Base-by-base conservation (phyloP, 2,888 invertebrate genomes). In the Volucella inflata region DNA sequence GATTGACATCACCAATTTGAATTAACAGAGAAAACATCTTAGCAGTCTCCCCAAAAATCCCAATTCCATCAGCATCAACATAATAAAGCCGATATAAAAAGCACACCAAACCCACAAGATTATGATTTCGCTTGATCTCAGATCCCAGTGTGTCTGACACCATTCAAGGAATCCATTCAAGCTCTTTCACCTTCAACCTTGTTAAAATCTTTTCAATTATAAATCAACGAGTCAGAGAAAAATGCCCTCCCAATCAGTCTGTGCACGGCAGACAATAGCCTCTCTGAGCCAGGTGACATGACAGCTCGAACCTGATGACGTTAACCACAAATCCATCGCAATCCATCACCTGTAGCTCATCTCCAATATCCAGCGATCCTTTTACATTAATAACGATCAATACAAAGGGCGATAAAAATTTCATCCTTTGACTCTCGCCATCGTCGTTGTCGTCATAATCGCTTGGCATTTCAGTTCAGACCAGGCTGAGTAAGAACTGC, bases 161-260 rank as follows among this genome's bases (percentile, higher is more conserved):
- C 44, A 62, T 53, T 57, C 62, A 51, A 59, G 14, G 59, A 46
- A 55, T 42, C 44, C 64, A 68, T 78, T 79, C 70, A 76, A 74
- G 55, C 59, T 80, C 77, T 70, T 68, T 87, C 87, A 87, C 87
- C 82, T 87, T 87, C 82, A 87, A 87, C 87, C 87, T 87, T 82
- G 87, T 87, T 87, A 87, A 87, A 78, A 78, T 65, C 82, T 87
- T 87, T 87, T 87, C 87, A 87, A 82, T 87, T 87, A 87, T 87
- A 81, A 78, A 81, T 82, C 87, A 87, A 81, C 71, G 76, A 85
- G 80, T 30, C 30, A 60, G 65, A 44, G 57, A 71, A 68, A 62
- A 67, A 77, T 57, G 53, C 67, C 38, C 72, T 72, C 68, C 72
- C 83, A 74, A 83, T 83, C 64, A 42, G 83, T 57, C 57, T 64